These are phyloP conservation scores for Coleophora flavipennella DNA, from an alignment of 2,888 invertebrate genomes.

Conservation along the genomic window DNA sequence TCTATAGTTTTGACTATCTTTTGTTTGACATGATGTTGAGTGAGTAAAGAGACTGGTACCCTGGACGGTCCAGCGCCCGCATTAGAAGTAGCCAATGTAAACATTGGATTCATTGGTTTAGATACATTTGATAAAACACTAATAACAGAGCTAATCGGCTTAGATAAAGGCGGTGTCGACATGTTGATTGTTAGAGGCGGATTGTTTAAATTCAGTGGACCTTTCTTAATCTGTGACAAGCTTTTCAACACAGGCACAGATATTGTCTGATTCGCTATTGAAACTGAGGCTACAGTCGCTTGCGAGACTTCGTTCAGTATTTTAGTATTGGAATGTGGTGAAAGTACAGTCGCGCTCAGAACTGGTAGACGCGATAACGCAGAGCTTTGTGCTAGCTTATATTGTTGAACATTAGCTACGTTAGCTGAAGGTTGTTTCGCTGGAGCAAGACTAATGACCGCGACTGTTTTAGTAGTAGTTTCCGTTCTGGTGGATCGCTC, in stretches of 20 bases:
- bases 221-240: constrained; percentile 48
- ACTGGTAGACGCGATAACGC: constrained; percentile 50
- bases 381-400: constrained; percentile 47
- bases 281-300: constrained; percentile 71
- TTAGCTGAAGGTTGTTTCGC: constrained; percentile 46
- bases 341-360: constrained; percentile 42
- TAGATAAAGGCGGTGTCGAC: constrained; percentile 47
- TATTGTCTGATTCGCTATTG: constrained; percentile 66
- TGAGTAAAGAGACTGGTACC: constrained; percentile 55
- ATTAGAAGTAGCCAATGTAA: constrained; percentile 49
- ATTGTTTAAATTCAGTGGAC: constrained; percentile 48
- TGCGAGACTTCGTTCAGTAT: constrained; percentile 71
- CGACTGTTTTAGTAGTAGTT: constrained; percentile 68
- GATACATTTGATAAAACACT: constrained; percentile 62
- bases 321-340: constrained; percentile 58
- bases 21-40: constrained; percentile 65
- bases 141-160: constrained; percentile 60
- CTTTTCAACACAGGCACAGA: constrained; percentile 63
- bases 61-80: constrained; percentile 37
- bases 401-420: constrained; percentile 49
- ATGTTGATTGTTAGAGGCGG: constrained; percentile 47
- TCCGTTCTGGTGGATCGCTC: constrained; percentile 64
- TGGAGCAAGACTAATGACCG: constrained; percentile 62
- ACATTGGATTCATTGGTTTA: constrained; percentile 54
- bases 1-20: constrained; percentile 67